Conservation (phyloP, 2,888 invertebrate species). For the Chorisops tibialis region DNA sequence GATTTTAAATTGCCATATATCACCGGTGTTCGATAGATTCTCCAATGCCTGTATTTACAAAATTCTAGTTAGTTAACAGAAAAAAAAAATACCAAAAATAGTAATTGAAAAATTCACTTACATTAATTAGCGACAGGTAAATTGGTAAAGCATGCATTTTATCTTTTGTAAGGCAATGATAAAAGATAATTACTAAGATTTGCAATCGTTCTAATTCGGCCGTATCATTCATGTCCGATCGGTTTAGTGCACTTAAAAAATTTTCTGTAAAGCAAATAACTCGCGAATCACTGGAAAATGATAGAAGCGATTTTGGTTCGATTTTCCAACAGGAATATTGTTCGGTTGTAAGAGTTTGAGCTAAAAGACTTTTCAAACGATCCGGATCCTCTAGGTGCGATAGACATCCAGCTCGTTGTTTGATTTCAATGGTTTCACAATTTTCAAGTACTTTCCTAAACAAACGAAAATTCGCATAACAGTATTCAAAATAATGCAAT, state of each 20-base stretch:
- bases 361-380: slow-evolving; percentile 73
- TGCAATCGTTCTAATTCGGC: slow-evolving; percentile 59
- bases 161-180: slow-evolving; percentile 78
- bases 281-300: slow-evolving; percentile 71
- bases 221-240: slow-evolving; percentile 40
- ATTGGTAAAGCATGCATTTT: slow-evolving; percentile 71
- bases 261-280: slow-evolving; percentile 68
- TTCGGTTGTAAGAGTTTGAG: slow-evolving; percentile 75
- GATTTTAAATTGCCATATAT: slow-evolving; percentile 75
- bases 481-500: slow-evolving; percentile 3
- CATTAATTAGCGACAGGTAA: slow-evolving; percentile 68
- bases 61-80: slow-evolving; percentile 25
- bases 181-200: slow-evolving; percentile 64
- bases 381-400: slow-evolving; percentile 82
- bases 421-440: slow-evolving; percentile 74
- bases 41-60: slow-evolving; percentile 56
- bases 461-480: slow-evolving; percentile 31
- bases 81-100: too few species aligned
- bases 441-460: slow-evolving; percentile 63
- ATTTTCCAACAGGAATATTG: slow-evolving; percentile 52
- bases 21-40: slow-evolving; percentile 57
- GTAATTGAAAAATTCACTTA: too few species aligned
- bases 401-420: slow-evolving; percentile 84
- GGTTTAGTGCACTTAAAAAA: slow-evolving; percentile 52
- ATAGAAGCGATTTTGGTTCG: slow-evolving; percentile 63